Conservation (phyloP, 2,797 vertebrate species). For the Sphaeramia orbicularis region DNA sequence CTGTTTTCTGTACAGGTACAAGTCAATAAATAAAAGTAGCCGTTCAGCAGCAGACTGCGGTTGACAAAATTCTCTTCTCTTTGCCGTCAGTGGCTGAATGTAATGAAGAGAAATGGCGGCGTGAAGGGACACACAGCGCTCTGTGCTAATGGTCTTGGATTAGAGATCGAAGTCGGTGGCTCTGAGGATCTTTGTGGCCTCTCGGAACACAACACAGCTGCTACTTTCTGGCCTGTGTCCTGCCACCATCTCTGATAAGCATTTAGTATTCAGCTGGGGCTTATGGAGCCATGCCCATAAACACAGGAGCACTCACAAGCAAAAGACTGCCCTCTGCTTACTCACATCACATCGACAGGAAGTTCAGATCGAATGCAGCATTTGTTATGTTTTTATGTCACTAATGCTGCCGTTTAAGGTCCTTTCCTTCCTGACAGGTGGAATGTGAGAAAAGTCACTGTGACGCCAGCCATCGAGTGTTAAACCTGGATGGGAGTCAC, state of each 20-base stretch:
- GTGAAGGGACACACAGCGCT: constrained; percentile 12
- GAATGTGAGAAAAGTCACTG: constrained; percentile 12
- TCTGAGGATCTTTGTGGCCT: constrained; percentile 43
- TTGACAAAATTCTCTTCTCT: constrained; percentile 52
- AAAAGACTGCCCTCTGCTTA: constrained; percentile 34
- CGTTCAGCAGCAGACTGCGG: constrained; percentile 50
- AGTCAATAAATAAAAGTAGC: constrained; percentile 33
- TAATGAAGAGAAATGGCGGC: constrained; percentile 55
- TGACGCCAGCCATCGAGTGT: constrained; percentile 20
- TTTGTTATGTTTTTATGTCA: constrained; percentile 25
- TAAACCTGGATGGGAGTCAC: constrained; percentile 17
- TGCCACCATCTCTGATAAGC: constrained; percentile 45
- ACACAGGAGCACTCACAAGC: constrained; percentile 43
- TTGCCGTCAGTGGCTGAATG: constrained; percentile 30
- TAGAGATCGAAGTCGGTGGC: constrained; percentile 32
- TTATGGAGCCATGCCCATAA: constrained; percentile 48
- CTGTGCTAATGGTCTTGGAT: constrained; percentile 24
- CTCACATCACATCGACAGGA: constrained; percentile 21
- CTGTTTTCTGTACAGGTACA: constrained; percentile 42
- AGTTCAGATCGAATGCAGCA: constrained; percentile 22
- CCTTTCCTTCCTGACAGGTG: constrained; percentile 11
- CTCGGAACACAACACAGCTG: constrained; percentile 59
- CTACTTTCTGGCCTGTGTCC: constrained; percentile 61
- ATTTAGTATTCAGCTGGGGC: constrained; percentile 66
- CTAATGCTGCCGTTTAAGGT: constrained; percentile 7